Evolutionary conservation across 2,888 invertebrate species (phyloP).

Genomic region (Nemotelus nigrinus): DNA sequence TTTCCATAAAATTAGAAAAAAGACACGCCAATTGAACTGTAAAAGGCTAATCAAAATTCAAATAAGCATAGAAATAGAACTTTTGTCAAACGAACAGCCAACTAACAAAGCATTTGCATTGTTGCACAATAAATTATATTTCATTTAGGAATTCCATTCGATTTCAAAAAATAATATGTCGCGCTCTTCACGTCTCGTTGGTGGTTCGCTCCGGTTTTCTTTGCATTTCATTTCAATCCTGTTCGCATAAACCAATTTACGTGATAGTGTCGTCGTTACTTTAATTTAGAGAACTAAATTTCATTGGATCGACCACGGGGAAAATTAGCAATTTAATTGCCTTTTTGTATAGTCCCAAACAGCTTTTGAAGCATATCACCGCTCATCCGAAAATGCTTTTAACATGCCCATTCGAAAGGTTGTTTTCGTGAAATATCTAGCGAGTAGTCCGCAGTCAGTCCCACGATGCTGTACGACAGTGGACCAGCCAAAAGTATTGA

Average conservation of each 20-base stretch:
- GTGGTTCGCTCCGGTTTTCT: background rate
- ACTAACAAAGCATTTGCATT: slow-evolving; percentile 19
- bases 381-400: slow-evolving; percentile 33
- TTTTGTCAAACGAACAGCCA: background rate
- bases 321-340: slow-evolving; percentile 43
- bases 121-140: slow-evolving; percentile 36
- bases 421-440: background rate
- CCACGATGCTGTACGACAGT: too few species aligned
- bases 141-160: background rate
- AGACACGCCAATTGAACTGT: background rate
- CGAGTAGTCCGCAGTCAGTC: too few species aligned
- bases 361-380: slow-evolving; percentile 32
- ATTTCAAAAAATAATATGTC: background rate
- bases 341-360: slow-evolving; percentile 9
- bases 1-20: too few species aligned
- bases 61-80: background rate
- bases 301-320: slow-evolving; percentile 22
- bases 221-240: background rate
- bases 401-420: slow-evolving; percentile 28
- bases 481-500: too few species aligned
- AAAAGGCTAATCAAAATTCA: slow-evolving; percentile 5
- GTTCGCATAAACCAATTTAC: slow-evolving; percentile 20
- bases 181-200: background rate
- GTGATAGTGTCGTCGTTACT: background rate
- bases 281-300: background rate